Evolutionary conservation across 2,888 invertebrate genomes (phyloP).

Genomic region (Lasioglossum malachurum): DNA sequence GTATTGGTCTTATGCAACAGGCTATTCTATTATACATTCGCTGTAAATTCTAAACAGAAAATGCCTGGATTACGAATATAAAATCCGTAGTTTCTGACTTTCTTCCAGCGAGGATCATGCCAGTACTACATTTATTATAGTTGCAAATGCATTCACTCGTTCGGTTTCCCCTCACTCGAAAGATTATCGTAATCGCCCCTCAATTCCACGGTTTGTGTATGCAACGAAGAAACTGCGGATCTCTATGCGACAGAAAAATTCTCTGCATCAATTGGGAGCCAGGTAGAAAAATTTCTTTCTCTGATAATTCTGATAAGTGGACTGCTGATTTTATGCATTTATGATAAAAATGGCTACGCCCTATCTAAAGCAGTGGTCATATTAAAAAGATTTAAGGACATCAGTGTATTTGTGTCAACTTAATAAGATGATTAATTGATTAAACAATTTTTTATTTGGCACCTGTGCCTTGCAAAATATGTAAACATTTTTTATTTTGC

Average conservation of each 20-base stretch:
- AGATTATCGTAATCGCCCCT: background rate
- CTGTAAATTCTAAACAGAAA: conserved; percentile 5
- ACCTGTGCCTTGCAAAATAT: no score
- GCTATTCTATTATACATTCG: background rate
- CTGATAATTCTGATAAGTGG: background rate
- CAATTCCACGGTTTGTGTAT: background rate
- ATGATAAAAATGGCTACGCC: no score
- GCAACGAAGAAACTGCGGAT: background rate
- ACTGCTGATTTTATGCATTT: no score
- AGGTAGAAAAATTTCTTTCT: background rate
- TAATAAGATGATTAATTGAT: no score
- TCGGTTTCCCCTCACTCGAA: background rate
- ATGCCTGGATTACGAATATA: conserved; percentile 3
- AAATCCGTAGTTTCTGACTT: conserved; percentile 1
- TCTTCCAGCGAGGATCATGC: background rate
- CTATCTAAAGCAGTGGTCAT: no score
- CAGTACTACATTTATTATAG: background rate
- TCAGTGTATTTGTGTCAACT: no score
- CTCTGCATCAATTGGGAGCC: background rate
- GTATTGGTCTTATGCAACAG: background rate
- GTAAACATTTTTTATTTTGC: no score
- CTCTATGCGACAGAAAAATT: background rate
- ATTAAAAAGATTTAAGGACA: no score
- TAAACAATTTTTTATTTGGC: no score
- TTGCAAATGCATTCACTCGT: no score